Evolutionary conservation across 2,113 vertebrate species (phyloP), one percentile per base, ranked within the genome.

Genomic region (Verasper variegatus): DNA sequence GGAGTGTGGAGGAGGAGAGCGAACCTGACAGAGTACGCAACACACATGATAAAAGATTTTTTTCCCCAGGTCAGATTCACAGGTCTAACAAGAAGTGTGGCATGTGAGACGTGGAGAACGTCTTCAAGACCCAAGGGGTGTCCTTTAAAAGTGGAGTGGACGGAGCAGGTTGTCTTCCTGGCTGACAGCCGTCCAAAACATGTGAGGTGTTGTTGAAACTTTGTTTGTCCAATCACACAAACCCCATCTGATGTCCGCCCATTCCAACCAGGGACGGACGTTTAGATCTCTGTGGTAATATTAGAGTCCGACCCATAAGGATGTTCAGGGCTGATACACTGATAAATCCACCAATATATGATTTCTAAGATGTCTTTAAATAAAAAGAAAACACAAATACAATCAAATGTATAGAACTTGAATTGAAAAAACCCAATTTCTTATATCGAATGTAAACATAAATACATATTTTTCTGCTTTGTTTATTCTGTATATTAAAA

Each of bases 131-230:
- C 27, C 35, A 8, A 12, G 35, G 42, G 42, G 47, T 42, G 42
- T 47, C 3, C n/a, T 67, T 63, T 37, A 11, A 26, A 54, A 42
- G 40, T 42, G 12, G 40, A 42, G 10, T 2, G 40, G 40, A 42
- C 40, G 2, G 40, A 42, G 40, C 35, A 52, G 23, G n/a, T 55
- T 55, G 52, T 55, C 10, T 40, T 40, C 40, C 40, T 11, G 40
- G 20, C 21, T 81, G 69, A 77, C 76, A 77, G 49, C 55, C 57
- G 66, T 35, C 47, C 51, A 31, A 69, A 83, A 68, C 56, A 68
- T 67, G 47, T 40, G 17, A 56, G 55, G 42, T 68, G 35, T 21
- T 61, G 52, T 3, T 40, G 40, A 56, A 27, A 35, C 40, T 42
- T 42, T 13, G 10, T 42, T 13, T 24, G 45, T 73, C 23, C 31